A percentile compares a stretch with the other conserved stretches of the same genome.
phyloP scores from a whole-genome alignment of 2,797 vertebrate genomes.

The Phataginus tricuspis region DNA sequence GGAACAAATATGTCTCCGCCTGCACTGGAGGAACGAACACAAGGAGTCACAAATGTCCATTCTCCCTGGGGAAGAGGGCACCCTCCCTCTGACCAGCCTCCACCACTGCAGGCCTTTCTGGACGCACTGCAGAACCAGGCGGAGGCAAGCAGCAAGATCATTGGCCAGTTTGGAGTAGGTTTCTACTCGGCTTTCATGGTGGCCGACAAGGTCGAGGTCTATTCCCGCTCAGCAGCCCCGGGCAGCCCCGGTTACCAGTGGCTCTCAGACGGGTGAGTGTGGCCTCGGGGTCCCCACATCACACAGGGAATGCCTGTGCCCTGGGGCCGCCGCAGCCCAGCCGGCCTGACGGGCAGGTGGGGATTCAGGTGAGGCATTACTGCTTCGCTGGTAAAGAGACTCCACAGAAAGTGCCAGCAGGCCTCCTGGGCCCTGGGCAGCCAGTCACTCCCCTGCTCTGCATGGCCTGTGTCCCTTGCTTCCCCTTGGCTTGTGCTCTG shows the following conservation, averaged over 20 bases:
- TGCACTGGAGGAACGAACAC: fast-evolving
- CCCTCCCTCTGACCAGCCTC: slow-evolving; percentile 6
- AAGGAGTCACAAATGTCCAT: fast-evolving
- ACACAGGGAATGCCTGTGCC: too few relatives aligned
- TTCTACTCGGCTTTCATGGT: slow-evolving; percentile 99
- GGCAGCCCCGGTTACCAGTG: slow-evolving; percentile 92
- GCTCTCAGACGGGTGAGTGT: slow-evolving; percentile 95
- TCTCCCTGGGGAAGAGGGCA: neutral
- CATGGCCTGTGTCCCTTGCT: neutral
- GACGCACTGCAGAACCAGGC: slow-evolving; percentile 93
- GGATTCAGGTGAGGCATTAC: neutral
- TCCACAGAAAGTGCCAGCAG: neutral
- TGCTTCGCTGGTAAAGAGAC: neutral
- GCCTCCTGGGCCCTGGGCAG: neutral
- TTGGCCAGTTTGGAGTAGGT: slow-evolving; percentile 98
- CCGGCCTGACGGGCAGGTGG: neutral
- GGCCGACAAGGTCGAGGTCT: slow-evolving; percentile 94
- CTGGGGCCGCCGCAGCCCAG: neutral
- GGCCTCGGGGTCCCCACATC: neutral
- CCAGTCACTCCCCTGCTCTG: neutral
- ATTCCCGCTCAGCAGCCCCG: slow-evolving; percentile 88
- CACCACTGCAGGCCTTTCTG: slow-evolving; percentile 91
- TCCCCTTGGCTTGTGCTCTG: neutral
- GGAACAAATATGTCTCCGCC: too few relatives aligned
- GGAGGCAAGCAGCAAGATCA: slow-evolving; percentile 94